These are phyloP conservation scores for Hanleya hanleyi DNA, from an alignment of 2,888 invertebrate genomes.

Conservation along the genomic window DNA sequence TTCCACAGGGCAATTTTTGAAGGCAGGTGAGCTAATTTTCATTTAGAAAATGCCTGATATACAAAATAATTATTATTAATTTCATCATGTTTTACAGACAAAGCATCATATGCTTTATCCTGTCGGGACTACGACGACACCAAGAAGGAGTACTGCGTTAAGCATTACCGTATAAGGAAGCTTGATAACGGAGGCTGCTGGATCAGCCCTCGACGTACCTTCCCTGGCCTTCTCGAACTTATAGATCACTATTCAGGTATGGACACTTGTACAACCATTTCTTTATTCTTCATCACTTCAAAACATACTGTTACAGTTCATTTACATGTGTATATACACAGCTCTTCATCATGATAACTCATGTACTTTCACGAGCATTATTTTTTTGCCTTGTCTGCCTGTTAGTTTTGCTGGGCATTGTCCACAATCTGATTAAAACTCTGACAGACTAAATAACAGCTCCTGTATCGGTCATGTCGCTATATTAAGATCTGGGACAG, in stretches of 20 bases:
- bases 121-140: slow-evolving; percentile 97
- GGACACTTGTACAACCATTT: slow-evolving; percentile 12
- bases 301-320: background rate
- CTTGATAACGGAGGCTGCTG: slow-evolving; percentile 93
- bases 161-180: slow-evolving; percentile 98
- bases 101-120: slow-evolving; percentile 71
- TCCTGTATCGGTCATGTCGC: too few relatives aligned
- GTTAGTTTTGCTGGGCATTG: too few relatives aligned
- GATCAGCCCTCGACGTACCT: slow-evolving; percentile 98
- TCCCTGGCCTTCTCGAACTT: slow-evolving; percentile 91
- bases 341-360: background rate
- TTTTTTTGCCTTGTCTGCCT: too few relatives aligned
- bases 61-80: too few relatives aligned
- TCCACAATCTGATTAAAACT: too few relatives aligned
- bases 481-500: too few relatives aligned
- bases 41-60: too few relatives aligned
- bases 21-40: too few relatives aligned
- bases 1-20: too few relatives aligned
- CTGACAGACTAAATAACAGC: too few relatives aligned
- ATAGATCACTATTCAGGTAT: slow-evolving; percentile 96
- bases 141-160: slow-evolving; percentile 89
- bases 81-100: slow-evolving; percentile 69
- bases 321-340: background rate
- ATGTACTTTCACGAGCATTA: background rate
- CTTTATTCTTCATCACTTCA: too few relatives aligned